These are phyloP conservation scores for Apantesis nais DNA, from an alignment of 2,888 invertebrate species.

Conservation along the genomic window DNA sequence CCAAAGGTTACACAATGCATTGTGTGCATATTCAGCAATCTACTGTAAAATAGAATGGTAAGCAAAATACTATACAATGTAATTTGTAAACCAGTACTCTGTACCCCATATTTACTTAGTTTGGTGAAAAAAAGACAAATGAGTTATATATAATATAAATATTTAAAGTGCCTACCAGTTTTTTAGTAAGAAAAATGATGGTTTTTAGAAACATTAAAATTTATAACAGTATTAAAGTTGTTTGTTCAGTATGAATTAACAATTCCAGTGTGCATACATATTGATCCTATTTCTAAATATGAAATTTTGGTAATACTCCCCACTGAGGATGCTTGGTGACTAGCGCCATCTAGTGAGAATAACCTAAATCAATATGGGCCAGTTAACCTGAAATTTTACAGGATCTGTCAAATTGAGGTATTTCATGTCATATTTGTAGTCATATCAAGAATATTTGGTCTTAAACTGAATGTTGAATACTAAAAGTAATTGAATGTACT, in stretches of 20 bases:
- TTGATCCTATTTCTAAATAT: not conserved
- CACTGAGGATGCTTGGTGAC: constrained; percentile 7
- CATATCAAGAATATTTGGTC: not conserved
- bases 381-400: constrained; percentile 14
- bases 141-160: not conserved
- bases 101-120: not conserved
- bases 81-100: not conserved
- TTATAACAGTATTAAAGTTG: not conserved
- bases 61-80: not conserved
- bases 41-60: not conserved
- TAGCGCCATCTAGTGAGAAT: constrained; percentile 45
- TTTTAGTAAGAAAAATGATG: not conserved
- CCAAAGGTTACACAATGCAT: not conserved
- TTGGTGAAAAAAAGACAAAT: not conserved
- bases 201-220: not conserved
- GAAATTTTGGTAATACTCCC: constrained; percentile 3
- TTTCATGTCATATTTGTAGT: not conserved
- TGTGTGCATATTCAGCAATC: not conserved
- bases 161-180: not conserved
- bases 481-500: not conserved
- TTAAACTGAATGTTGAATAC: not conserved
- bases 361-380: constrained; percentile 24
- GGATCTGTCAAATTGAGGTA: constrained; percentile 4
- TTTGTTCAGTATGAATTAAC: not conserved
- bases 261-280: not conserved